Conservation (phyloP, 2,113 vertebrate species). For the Actenoides lindsayi region DNA sequence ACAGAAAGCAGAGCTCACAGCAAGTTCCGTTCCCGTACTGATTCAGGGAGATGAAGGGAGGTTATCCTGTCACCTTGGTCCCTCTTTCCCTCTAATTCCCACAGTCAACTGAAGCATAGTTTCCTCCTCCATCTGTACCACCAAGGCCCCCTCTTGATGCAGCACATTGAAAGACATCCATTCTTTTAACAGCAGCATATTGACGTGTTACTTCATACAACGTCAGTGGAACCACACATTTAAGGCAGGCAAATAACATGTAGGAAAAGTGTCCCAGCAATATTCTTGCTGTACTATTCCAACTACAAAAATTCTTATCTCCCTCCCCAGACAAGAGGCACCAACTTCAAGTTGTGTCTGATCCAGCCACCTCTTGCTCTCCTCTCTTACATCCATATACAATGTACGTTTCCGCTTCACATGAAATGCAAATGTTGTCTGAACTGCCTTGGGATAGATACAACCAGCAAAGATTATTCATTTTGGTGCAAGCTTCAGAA, state of each 20-base stretch:
- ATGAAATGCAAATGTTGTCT: neutral
- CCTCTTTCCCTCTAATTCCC: neutral
- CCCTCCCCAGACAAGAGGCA: neutral
- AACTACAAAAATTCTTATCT: neutral
- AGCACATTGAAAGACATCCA: neutral
- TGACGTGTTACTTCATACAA: neutral
- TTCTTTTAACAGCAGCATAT: neutral
- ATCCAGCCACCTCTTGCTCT: neutral
- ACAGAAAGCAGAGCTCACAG: neutral
- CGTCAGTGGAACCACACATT: neutral
- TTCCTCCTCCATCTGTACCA: neutral
- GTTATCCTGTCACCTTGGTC: neutral
- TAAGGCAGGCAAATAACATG: neutral
- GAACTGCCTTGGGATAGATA: neutral
- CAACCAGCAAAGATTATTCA: neutral
- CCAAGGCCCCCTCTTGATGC: neutral
- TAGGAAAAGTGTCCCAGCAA: neutral
- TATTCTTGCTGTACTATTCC: neutral
- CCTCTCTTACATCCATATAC: neutral
- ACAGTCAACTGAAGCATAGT: neutral
- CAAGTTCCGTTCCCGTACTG: neutral
- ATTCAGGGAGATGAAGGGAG: neutral
- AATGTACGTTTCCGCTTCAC: neutral
- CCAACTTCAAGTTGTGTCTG: neutral
- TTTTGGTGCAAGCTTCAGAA: neutral